Percentiles rank a stretch among this genome's conserved stretches.
These are phyloP conservation scores for Tachypleus tridentatus DNA, from an alignment of 1,140 invertebrate species.

Conservation along the genomic window DNA sequence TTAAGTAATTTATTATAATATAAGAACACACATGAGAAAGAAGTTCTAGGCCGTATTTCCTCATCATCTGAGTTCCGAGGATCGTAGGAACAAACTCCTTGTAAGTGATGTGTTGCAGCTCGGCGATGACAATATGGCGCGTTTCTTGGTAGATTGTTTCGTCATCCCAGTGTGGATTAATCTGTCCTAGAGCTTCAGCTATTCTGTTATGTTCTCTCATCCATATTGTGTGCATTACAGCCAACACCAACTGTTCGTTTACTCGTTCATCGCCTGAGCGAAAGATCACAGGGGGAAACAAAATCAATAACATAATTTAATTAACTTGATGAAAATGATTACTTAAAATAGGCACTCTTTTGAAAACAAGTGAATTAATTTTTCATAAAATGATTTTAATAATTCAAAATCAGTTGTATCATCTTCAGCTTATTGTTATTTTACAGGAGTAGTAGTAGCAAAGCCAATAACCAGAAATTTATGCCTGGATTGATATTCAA, in stretches of 20 bases:
- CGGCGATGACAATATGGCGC: constrained; percentile 58
- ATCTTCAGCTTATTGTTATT: no score
- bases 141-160: constrained; percentile 79
- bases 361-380: no score
- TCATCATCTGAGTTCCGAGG: constrained; percentile 40
- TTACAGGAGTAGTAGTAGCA: no score
- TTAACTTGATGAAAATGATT: no score
- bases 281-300: constrained; percentile 29
- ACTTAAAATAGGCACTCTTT: no score
- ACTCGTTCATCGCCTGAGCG: constrained; percentile 60
- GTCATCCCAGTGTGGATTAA: constrained; percentile 79
- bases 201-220: constrained; percentile 82
- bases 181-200: constrained; percentile 52
- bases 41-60: constrained; percentile 26
- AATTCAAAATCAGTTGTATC: no score
- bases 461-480: no score
- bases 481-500: no score
- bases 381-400: no score
- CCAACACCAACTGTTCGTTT: constrained; percentile 75
- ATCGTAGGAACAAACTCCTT: constrained; percentile 76
- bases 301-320: neutral
- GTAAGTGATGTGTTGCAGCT: constrained; percentile 78
- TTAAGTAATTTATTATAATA: no score
- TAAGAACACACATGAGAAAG: constrained; percentile 29
- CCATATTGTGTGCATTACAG: constrained; percentile 75